phyloP scores from a whole-genome alignment of 2,888 invertebrate genomes.

The Octodonta nipae region DNA sequence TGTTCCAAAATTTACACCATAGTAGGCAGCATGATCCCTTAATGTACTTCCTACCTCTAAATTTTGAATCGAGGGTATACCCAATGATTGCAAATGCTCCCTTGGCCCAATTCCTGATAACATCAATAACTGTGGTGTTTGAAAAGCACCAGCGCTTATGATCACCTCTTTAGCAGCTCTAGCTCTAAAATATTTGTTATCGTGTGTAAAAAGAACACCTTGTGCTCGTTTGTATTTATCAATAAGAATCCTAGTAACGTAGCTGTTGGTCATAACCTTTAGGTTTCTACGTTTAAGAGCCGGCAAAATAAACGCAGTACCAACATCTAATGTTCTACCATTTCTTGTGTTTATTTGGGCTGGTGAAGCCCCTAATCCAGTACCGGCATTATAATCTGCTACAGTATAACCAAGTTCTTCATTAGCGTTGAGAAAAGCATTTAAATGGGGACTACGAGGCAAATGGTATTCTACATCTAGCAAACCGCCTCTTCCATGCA shows the following conservation, averaged over 20 bases:
- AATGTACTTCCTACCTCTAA: conserved; percentile 63
- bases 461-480: conserved; percentile 10
- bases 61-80: conserved; percentile 48
- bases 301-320: conserved; percentile 62
- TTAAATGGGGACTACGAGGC: conserved; percentile 9
- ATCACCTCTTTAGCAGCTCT: conserved; percentile 60
- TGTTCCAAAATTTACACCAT: conserved; percentile 54
- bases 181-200: conserved; percentile 38
- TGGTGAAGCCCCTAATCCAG: conserved; percentile 46
- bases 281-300: conserved; percentile 50
- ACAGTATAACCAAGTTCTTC: conserved; percentile 42
- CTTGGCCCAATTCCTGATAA: conserved; percentile 56
- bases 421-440: conserved; percentile 49
- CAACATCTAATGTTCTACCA: conserved; percentile 61
- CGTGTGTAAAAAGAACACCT: conserved; percentile 50
- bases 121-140: conserved; percentile 71
- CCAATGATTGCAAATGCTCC: conserved; percentile 43
- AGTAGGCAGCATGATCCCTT: conserved; percentile 61
- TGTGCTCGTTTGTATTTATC: conserved; percentile 43
- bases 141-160: conserved; percentile 63
- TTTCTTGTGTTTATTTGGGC: conserved; percentile 53
- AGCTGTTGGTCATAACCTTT: conserved; percentile 53
- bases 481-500: conserved; percentile 9
- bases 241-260: conserved; percentile 47
- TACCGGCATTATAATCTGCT: conserved; percentile 14